phyloP scores from a whole-genome alignment of 2,888 invertebrate species.

The Agrilus mali region DNA sequence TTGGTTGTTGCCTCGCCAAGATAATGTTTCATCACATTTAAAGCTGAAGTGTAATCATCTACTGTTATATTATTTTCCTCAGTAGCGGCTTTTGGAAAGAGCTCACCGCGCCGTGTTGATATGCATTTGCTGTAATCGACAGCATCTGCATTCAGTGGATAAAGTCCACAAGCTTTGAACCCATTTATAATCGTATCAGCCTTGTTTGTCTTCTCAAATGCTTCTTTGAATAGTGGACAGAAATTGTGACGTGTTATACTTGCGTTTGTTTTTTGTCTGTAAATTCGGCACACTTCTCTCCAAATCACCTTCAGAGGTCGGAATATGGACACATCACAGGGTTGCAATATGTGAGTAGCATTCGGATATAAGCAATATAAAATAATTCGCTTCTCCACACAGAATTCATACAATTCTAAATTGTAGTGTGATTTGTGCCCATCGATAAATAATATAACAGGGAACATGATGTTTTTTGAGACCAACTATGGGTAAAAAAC shows the following conservation, averaged over 20 bases:
- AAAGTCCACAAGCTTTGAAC: not conserved
- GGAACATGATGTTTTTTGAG: slow-evolving; percentile 3
- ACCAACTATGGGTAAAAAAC: slow-evolving; percentile 10
- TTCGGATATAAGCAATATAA: slow-evolving; percentile 4
- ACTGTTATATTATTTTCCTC: not conserved
- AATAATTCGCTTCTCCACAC: slow-evolving; percentile 2
- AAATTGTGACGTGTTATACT: slow-evolving; percentile 5
- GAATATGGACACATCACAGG: slow-evolving; percentile 1
- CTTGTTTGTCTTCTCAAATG: slow-evolving; percentile 2
- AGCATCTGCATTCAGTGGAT: no score
- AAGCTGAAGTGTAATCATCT: not conserved
- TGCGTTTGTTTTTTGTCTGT: slow-evolving; percentile 1
- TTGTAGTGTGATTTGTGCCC: no score
- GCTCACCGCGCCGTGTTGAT: not conserved
- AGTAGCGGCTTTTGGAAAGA: no score
- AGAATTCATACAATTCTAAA: not conserved
- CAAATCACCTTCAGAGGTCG: slow-evolving; percentile 1
- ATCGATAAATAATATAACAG: no score
- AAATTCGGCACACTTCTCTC: slow-evolving; percentile 1
- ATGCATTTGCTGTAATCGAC: no score
- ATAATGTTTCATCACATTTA: not conserved
- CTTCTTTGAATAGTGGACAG: slow-evolving; percentile 5
- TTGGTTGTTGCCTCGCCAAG: not conserved
- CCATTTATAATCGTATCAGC: not conserved
- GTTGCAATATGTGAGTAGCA: slow-evolving; percentile 3